Conservation (phyloP, 2,113 vertebrate genomes). For the Coregonus clupeaformis region DNA sequence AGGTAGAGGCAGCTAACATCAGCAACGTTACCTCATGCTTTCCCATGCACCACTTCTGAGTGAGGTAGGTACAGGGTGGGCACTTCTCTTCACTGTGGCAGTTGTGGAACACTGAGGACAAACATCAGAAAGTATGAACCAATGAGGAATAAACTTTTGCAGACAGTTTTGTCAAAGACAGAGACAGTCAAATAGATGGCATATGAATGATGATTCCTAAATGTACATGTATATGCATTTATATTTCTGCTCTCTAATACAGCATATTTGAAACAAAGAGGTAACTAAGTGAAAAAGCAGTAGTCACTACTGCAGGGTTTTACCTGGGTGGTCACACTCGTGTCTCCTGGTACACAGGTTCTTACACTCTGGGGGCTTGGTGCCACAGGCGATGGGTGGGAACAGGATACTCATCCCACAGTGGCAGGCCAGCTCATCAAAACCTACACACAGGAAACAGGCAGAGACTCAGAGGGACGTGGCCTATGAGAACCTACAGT, state of each 20-base stretch:
- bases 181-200: not conserved
- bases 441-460: conserved; percentile 75
- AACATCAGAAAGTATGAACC: not conserved
- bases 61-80: conserved; percentile 95
- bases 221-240: not conserved
- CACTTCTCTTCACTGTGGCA: conserved; percentile 96
- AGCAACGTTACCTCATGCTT: conserved; percentile 84
- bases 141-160: not conserved
- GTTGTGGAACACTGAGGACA: conserved; percentile 88
- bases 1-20: not conserved
- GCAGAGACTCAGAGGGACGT: not conserved
- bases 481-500: not conserved
- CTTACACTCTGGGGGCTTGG: conserved; percentile 93
- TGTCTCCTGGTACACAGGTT: conserved; percentile 87
- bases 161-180: not conserved
- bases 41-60: conserved; percentile 98
- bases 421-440: conserved; percentile 94
- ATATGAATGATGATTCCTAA: not conserved
- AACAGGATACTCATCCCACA: conserved; percentile 91
- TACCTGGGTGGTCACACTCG: conserved; percentile 95
- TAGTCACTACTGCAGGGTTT: not conserved
- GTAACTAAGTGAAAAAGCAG: not conserved
- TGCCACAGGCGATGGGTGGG: conserved; percentile 93
- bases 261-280: not conserved
- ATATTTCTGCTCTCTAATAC: not conserved